Base-by-base conservation (phyloP, 2,888 invertebrate genomes). In the Dolomedes plantarius region DNA sequence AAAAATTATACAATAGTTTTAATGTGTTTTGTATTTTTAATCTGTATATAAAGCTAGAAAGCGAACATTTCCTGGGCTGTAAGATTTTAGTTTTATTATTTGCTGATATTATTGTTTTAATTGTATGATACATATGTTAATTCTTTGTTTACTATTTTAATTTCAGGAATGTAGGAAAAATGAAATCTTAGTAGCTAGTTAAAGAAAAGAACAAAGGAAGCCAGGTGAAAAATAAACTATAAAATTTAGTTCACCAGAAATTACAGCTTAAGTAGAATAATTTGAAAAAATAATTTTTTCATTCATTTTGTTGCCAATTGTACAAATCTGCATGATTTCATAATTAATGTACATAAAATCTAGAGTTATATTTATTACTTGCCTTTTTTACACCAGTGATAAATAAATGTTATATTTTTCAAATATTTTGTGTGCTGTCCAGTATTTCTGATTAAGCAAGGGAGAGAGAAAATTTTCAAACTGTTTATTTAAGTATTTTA, bases 141-240 rank as follows among this genome's bases (percentile, higher is more conserved):
- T n/a, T n/a, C n/a, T n/a, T n/a, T n/a, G n/a, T n/a, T n/a, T n/a
- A n/a, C n/a, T 36, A 36, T 9, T 23, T 56, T 28, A 16, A 64
- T 64, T 76, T 7, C 39, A 87, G 87, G 87, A 87, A 76, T 87
- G 87, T 39, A 41, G 87, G 1, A 87, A 87, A 56, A 87, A 87
- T 79, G 87, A 87, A 79, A 75, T 79, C 39, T 50, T 87, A 29
- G 83, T 83, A 9, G 46, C 83, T 16, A 87, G 56, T 56, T 87
- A 19, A 87, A 68, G 87, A 87, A 23, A 80, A 80, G 31, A 78
- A 68, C 46, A 77, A 68, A 68, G 72, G 77, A 72, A 76, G 65
- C 56, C 77, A 67, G n/a, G 41, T 68, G 39, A 62, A n/a, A 27
- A 16, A 31, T 29, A 29, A 31, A n/a, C 29, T 16, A 1, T 65